A percentile compares a stretch with the other conserved stretches of the same genome.
These are phyloP conservation scores for Cataglyphis hispanica DNA, from an alignment of 1,140 invertebrate genomes.

Conservation along the genomic window DNA sequence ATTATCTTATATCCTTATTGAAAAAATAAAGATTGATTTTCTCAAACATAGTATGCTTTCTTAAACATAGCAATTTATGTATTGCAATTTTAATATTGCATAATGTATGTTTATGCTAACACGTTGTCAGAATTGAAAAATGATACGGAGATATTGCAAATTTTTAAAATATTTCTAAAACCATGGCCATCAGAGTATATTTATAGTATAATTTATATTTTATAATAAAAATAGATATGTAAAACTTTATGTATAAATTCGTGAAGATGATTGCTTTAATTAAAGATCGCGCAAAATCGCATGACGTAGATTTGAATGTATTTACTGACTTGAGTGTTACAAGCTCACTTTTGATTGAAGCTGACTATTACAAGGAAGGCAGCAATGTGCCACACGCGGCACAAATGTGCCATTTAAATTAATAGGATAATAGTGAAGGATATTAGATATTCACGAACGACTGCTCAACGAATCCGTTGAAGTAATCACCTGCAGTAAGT, in stretches of 20 bases:
- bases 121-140: background rate
- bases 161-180: background rate
- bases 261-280: background rate
- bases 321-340: conserved; percentile 44
- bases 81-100: too few species aligned
- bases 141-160: background rate
- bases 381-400: background rate
- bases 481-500: conserved; percentile 48
- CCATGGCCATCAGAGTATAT: too few species aligned
- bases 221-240: too few species aligned
- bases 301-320: conserved; percentile 24
- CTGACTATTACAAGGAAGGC: conserved; percentile 41
- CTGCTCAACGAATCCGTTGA: conserved; percentile 18
- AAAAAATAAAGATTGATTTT: too few species aligned
- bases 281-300: conserved; percentile 1
- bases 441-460: conserved; percentile 54
- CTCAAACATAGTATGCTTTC: too few species aligned
- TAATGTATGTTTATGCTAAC: background rate
- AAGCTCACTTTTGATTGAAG: conserved; percentile 47
- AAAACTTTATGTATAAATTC: background rate
- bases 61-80: too few species aligned
- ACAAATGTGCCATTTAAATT: conserved; percentile 48
- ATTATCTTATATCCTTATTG: background rate
- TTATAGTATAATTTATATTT: too few species aligned
- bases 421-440: conserved; percentile 58